Evolutionary conservation across 2,888 invertebrate species (phyloP).

Genomic region (Caenorhabditis afra): DNA sequence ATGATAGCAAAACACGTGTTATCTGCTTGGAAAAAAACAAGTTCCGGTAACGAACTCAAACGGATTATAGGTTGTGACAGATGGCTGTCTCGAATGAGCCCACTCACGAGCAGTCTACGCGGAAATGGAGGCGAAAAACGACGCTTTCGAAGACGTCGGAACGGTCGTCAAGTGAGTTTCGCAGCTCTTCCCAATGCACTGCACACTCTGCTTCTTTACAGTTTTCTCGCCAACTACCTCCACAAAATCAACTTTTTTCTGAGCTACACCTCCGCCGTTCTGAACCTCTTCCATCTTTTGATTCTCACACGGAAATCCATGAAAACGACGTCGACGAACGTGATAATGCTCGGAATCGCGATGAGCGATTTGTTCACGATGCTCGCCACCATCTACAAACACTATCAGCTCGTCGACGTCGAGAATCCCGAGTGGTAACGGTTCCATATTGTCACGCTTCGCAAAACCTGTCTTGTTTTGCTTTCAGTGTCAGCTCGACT

Average conservation of each 20-base stretch:
- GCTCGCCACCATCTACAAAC: constrained; percentile 18
- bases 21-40: too few species aligned
- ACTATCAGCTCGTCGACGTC: background rate
- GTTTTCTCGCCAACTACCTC: background rate
- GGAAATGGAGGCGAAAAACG: background rate
- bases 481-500: constrained; percentile 18
- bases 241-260: constrained; percentile 21
- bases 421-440: constrained; percentile 33
- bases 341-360: constrained; percentile 12
- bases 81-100: background rate
- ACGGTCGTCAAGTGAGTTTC: constrained; percentile 3
- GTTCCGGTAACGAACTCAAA: too few species aligned
- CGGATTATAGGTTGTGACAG: too few species aligned
- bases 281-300: constrained; percentile 1
- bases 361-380: constrained; percentile 16
- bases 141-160: background rate
- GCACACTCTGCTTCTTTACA: too few species aligned
- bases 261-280: constrained; percentile 10
- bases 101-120: too few species aligned
- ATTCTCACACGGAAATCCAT: constrained; percentile 13
- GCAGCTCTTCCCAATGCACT: background rate
- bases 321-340: constrained; percentile 7
- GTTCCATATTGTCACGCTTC: too few species aligned
- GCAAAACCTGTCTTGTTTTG: background rate
- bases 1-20: too few species aligned